These are phyloP conservation scores for Lepidocyrtoides sp. DNA, from an alignment of 2,888 invertebrate species.

Conservation along the genomic window DNA sequence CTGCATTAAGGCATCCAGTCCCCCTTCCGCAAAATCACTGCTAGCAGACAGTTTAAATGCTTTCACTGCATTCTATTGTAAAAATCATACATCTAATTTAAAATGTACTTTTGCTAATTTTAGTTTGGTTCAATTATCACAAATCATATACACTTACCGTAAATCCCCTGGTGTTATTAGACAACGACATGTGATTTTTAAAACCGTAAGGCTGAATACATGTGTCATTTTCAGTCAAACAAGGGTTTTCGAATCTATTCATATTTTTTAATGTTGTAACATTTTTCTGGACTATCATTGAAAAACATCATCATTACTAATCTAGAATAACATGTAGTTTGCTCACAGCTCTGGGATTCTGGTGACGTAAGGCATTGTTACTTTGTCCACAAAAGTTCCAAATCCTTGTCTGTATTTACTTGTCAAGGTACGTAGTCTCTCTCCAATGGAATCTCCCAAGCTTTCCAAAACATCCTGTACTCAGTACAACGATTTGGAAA, in stretches of 20 bases:
- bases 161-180: conserved; percentile 50
- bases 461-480: conserved; percentile 62
- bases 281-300: too few species aligned
- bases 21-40: conserved; percentile 99
- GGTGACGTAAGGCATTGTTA: conserved; percentile 68
- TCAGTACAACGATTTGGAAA: not conserved
- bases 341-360: conserved; percentile 48
- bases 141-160: conserved; percentile 47
- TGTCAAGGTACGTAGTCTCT: conserved; percentile 52
- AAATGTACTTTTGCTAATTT: too few species aligned
- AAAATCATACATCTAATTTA: too few species aligned
- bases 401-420: conserved; percentile 76
- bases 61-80: conserved; percentile 91
- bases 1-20: conserved; percentile 99
- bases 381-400: conserved; percentile 82
- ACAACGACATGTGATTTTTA: conserved; percentile 65
- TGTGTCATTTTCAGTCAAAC: not conserved
- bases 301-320: too few species aligned
- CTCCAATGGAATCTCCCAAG: conserved; percentile 55
- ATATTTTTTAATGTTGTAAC: too few species aligned
- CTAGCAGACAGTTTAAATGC: conserved; percentile 97
- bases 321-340: too few species aligned
- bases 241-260: conserved; percentile 63
- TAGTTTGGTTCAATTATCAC: too few species aligned
- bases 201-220: conserved; percentile 73